These are phyloP conservation scores for Proterorhinus semilunaris DNA, from an alignment of 2,113 vertebrate genomes.

Conservation along the genomic window DNA sequence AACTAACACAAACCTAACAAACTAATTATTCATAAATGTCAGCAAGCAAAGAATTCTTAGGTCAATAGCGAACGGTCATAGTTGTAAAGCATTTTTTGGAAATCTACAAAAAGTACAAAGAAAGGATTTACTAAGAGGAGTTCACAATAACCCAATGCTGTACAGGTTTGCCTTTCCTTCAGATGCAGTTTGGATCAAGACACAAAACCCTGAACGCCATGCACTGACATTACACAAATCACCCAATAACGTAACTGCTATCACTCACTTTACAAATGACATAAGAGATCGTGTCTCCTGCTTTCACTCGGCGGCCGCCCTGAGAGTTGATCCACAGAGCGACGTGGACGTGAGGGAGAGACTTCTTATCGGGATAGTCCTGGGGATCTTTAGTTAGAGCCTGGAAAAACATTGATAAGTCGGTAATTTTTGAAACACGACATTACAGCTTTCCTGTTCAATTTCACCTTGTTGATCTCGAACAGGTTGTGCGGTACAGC, in stretches of 20 bases:
- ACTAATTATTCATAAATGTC: too few species aligned
- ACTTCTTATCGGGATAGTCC: constrained; percentile 98
- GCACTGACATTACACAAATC: not conserved
- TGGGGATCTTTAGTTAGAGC: constrained; percentile 96
- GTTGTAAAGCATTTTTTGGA: too few species aligned
- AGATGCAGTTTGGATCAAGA: too few species aligned
- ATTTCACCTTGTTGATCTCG: constrained; percentile 94
- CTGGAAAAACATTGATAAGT: constrained; percentile 59
- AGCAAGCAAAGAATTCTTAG: too few species aligned
- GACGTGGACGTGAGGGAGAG: constrained; percentile 93
- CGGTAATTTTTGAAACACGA: not conserved
- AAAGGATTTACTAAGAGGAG: too few species aligned
- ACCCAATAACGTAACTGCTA: not conserved
- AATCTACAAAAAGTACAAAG: too few species aligned
- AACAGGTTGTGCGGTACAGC: constrained; percentile 83
- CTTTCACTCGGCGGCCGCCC: constrained; percentile 89
- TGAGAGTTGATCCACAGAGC: constrained; percentile 98
- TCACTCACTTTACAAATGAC: constrained; percentile 91
- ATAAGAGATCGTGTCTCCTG: constrained; percentile 94
- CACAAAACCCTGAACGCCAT: not conserved
- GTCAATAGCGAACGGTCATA: too few species aligned
- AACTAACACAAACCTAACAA: too few species aligned
- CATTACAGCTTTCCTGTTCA: not conserved
- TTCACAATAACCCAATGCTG: too few species aligned
- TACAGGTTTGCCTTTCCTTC: too few species aligned